Conservation (phyloP, 2,797 vertebrate species). For the Myiotriccus ornatus region DNA sequence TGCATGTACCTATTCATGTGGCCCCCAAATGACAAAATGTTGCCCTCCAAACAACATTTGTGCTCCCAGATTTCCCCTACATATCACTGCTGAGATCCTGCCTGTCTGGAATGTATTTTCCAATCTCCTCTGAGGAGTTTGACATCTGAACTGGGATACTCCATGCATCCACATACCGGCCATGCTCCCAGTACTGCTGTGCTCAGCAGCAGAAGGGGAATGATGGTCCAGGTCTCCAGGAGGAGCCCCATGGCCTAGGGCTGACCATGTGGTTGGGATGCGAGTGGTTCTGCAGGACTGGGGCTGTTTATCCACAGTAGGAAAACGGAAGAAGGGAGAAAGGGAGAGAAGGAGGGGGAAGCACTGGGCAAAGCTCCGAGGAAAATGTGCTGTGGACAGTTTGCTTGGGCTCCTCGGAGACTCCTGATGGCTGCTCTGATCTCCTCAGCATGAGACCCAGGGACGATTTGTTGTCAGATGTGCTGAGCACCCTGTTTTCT, state of each 20-base stretch:
- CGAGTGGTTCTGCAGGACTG: rapidly evolving
- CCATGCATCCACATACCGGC: background rate
- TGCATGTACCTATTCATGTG: background rate
- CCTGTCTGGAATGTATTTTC: background rate
- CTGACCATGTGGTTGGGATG: background rate
- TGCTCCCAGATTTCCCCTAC: background rate
- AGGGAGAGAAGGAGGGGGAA: background rate
- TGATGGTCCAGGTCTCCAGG: background rate
- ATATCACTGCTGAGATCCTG: background rate
- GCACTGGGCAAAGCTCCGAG: background rate
- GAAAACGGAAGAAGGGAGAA: background rate
- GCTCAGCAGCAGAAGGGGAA: background rate
- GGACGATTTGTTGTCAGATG: background rate
- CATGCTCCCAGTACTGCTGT: background rate
- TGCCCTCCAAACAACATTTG: background rate
- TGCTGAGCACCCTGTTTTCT: background rate
- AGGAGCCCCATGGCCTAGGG: background rate
- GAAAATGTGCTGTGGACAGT: background rate
- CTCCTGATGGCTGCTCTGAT: background rate
- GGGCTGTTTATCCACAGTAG: rapidly evolving
- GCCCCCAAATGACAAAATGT: background rate
- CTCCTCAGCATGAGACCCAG: background rate
- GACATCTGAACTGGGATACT: background rate
- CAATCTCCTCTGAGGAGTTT: background rate
- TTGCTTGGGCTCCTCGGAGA: background rate